Base-by-base conservation (phyloP, 2,797 vertebrate species). In the Iguana delicatissima region DNA sequence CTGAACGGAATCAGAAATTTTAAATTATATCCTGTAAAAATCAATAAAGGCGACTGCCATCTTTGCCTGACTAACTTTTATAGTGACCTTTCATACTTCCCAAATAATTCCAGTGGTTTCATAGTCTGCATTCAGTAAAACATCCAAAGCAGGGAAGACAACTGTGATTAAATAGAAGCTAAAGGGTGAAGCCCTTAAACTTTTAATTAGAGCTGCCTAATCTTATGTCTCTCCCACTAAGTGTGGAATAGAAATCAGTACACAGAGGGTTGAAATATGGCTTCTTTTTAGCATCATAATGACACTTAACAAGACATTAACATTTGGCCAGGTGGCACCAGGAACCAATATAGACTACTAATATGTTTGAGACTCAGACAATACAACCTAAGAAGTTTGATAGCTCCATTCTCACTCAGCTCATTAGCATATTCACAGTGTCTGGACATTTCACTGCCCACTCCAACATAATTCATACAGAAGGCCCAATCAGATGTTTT, bases 321-420 rank as follows among this genome's bases (percentile, higher is more conserved):
- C 92, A 22, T 90, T 94, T 92, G 94, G 89, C 87, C 74, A 94
- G 69, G 24, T 79, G 92, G 46, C 88, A 81, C 69, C 69, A 88
- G 29, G 46, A 91, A 89, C 6, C 90, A 69, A 57, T 84, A 87
- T 32, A 93, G 88, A 89, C 84, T 84, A 29, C 82, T 13, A 94
- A 92, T 81, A 90, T 69, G 5, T 87, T 92, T 87, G 87, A 89
- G 90, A 92, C 85, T 87, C 6, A 79, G 26, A 18, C 29, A 42
- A 74, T 26, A 55, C 72, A 74, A 22, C 55, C 89, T 72, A 89
- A 92, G 92, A 7, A 8, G 46, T 90, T 84, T 95, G 84, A 87
- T 32, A 14, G 35, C 18, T 69, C 3, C 14, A 5, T 79, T 85
- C 6, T 85, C 38, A 57, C 24, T 38, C 67, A 42, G 4, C 26